Base-by-base conservation (phyloP, 2,113 vertebrate genomes). In the Ciconia stormi region DNA sequence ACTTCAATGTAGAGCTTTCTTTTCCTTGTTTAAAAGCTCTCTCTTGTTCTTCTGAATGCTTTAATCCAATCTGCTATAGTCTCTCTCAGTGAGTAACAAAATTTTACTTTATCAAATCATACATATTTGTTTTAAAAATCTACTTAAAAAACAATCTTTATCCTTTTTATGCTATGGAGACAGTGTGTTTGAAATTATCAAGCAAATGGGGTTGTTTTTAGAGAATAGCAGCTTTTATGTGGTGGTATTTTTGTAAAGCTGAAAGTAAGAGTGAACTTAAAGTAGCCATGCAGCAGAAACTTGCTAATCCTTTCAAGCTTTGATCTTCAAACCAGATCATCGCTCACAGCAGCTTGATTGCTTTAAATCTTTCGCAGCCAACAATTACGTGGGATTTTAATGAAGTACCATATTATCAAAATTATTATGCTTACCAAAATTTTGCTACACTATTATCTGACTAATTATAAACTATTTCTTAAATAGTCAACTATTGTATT, bases 11-110 rank as follows among this genome's bases (percentile, higher is more conserved):
- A 56, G 87, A 88, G 87, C 63, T 95, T 91, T 78, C 25, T 91
- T 89, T 89, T 82, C 83, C 77, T 58, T 84, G 52, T 92, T 96
- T 96, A 96, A 93, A 97, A 94, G 62, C 80, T 81, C 50, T 97
- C 34, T 97, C 62, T 95, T 94, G 66, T 97, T 97, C 92, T 96
- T 95, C 88, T 94, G 73, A 96, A 92, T 93, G 96, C 96, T 93
- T 92, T 94, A 96, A 95, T 82, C 89, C 94, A 84, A 93, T 96
- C 93, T 97, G 90, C 97, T 87, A 52, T 98, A 98, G 98, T 98
- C 97, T 90, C 84, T 98, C 90, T 97, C 97, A 96, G 98, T 98
- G 98, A 98, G 98, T 98, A 98, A 94, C 61, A 94, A 69, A 59
- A 76, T 83, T 96, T 97, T 82, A 66, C 55, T 95, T 82, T 87